Evolutionary conservation across 2,113 vertebrate species (phyloP).

Genomic region (Corapipo altera): DNA sequence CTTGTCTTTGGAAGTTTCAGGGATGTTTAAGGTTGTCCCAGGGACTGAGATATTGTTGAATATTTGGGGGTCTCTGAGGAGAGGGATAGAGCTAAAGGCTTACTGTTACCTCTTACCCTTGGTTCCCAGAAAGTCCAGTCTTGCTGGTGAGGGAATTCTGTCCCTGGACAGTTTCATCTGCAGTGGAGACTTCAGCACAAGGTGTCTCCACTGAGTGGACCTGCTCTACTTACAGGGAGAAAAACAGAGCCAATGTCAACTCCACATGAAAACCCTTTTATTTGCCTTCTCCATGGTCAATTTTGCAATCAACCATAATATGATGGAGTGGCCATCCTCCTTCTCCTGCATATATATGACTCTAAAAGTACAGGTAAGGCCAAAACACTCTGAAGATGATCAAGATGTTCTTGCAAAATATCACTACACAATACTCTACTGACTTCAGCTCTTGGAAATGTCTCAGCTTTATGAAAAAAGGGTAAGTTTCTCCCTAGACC

Average conservation of each 20-base stretch:
- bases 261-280: neutral
- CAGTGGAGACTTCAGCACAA: neutral
- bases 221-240: neutral
- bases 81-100: neutral
- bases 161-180: neutral
- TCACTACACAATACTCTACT: neutral
- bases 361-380: neutral
- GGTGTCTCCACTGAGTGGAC: neutral
- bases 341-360: rapidly evolving
- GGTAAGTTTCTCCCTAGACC: neutral
- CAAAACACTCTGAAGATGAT: neutral
- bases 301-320: neutral
- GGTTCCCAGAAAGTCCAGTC: neutral
- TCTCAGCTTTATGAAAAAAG: neutral
- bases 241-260: neutral
- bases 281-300: neutral
- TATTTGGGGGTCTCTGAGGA: neutral
- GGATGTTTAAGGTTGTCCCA: rapidly evolving
- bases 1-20: neutral
- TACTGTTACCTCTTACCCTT: neutral
- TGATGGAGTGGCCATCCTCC: neutral
- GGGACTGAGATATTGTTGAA: neutral
- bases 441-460: neutral
- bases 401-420: neutral
- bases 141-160: neutral